Evolutionary conservation across 2,888 invertebrate genomes (phyloP).

Genomic region (Gastrophysa polygoni): DNA sequence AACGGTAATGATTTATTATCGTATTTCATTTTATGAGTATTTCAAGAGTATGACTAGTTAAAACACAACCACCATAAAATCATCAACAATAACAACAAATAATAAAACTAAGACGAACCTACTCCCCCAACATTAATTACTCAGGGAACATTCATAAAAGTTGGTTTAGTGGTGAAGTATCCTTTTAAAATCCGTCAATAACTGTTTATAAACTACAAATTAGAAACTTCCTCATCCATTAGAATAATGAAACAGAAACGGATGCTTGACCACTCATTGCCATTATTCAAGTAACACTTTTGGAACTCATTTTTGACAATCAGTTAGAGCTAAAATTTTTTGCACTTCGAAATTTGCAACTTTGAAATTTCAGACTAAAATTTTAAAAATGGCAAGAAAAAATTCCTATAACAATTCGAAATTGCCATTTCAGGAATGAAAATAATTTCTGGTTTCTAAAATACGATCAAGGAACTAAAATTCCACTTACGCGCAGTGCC

Average conservation of each 20-base stretch:
- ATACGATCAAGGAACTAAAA: neutral
- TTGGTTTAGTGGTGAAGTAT: neutral
- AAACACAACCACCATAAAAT: constrained; percentile 31
- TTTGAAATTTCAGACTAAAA: constrained; percentile 29
- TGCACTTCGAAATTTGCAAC: too few species aligned
- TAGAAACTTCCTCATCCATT: neutral
- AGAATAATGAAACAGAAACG: neutral
- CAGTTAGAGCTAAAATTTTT: constrained; percentile 19
- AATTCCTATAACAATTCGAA: neutral
- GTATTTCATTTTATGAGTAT: neutral
- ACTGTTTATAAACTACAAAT: constrained; percentile 3
- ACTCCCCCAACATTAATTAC: constrained; percentile 6
- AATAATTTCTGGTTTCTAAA: neutral
- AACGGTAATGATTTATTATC: neutral
- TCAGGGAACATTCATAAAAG: neutral
- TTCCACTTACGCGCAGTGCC: neutral
- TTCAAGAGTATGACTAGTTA: constrained; percentile 26
- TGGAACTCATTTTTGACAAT: neutral
- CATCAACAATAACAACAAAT: constrained; percentile 2
- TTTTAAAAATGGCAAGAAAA: constrained; percentile 36
- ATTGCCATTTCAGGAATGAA: neutral
- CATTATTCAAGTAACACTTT: constrained; percentile 30
- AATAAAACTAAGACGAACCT: constrained; percentile 8
- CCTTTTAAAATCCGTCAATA: neutral
- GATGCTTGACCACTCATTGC: constrained; percentile 10